Base-by-base conservation (phyloP, 2,113 vertebrate species). In the Glaucomys volans region DNA sequence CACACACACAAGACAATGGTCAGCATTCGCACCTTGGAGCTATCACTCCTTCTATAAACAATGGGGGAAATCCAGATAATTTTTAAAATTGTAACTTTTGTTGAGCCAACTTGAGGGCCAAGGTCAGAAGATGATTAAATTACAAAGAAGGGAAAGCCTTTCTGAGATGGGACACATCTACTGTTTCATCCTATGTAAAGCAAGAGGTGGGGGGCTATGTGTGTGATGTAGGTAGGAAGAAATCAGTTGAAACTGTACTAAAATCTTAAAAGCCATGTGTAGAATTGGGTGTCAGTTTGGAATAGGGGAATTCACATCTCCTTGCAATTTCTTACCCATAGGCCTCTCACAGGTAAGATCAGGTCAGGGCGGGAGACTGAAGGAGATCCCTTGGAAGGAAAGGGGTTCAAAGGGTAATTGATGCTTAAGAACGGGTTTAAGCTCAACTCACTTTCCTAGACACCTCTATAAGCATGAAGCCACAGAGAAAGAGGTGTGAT, bases 261-360 rank as follows among this genome's bases (percentile, higher is more conserved):
- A 95, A 85, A 94, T 79, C 22, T 40, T 91, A 84, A 77, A 94
- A 72, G 35, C 44, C 9, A 91, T 79, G 11, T 91, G 12, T 18
- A 24, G 13, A 30, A 4, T 37, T 71, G 8, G 14, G 3, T 18
- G 52, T 71, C 83, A 54, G 3, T 22, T 79, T 91, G 35, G 14
- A 91, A 88, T 7, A 94, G 8, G 35, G 57, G 30, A 44, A 8
- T n/a, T 67, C 30, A 87, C 11, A 52, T 5, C 35, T 69, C 40
- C 22, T 72, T 42, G 8, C 42, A 88, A 76, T 20, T 8, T 44
- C 40, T 32, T 87, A 44, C 42, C 59, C 22, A 40, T 75, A 35
- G 37, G 9, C 28, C 18, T 71, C 42, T 90, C 13, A 71, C 40
- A 86, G 62, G 50, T 64, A 87, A 82, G 42, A 62, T 42, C 10